Conservation (phyloP, 2,113 vertebrate genomes). For the Leucopsar rothschildi region DNA sequence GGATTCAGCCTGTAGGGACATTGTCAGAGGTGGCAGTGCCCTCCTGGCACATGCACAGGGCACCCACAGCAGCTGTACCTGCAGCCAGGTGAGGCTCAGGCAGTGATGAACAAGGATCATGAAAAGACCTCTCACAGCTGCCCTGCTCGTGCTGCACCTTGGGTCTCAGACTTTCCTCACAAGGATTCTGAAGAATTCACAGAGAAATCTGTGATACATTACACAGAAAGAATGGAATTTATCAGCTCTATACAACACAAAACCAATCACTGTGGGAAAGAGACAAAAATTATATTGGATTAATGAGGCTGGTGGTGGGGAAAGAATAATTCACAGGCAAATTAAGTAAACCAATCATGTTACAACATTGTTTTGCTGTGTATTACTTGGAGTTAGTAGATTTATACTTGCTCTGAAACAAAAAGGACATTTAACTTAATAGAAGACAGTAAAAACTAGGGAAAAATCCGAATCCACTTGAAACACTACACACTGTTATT, state of each 20-base stretch:
- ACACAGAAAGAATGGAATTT: background rate
- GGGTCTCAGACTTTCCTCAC: background rate
- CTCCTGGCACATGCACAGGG: background rate
- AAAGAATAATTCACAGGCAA: background rate
- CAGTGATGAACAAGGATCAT: background rate
- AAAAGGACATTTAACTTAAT: background rate
- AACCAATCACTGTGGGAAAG: background rate
- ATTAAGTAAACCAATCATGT: background rate
- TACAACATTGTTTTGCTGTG: background rate
- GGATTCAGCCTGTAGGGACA: background rate
- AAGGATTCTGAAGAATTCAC: background rate
- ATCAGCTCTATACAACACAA: background rate
- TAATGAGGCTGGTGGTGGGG: background rate
- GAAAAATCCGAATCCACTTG: background rate
- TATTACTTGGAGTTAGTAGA: background rate
- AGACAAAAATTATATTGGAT: background rate
- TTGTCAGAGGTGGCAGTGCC: background rate
- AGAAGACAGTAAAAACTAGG: background rate
- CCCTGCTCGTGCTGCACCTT: background rate
- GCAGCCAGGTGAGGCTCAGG: fast-evolving
- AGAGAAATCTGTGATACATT: background rate
- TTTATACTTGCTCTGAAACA: background rate
- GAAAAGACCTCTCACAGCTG: background rate
- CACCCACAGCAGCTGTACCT: background rate
- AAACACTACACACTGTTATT: background rate